Percentiles rank a stretch among this genome's conserved stretches.
phyloP scores from a whole-genome alignment of 35 echinoderm and acorn worm genomes.

The Chiridota heheva region DNA sequence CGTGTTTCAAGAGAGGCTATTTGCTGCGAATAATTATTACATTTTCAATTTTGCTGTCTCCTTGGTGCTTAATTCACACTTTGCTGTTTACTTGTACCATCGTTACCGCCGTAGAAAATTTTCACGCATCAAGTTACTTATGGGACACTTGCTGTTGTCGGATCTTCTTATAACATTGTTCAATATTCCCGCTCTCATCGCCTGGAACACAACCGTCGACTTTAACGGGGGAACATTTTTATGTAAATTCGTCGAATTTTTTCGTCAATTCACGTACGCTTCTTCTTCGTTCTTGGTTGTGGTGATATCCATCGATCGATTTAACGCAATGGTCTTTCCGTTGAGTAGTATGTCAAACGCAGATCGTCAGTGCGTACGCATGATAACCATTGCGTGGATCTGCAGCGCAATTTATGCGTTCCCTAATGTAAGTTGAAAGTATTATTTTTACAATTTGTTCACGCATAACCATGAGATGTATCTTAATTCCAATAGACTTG shows the following conservation, averaged over 20 bases:
- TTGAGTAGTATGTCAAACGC: slow-evolving; percentile 79
- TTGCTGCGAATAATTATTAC: too few species aligned
- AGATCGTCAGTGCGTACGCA: slow-evolving; percentile 75
- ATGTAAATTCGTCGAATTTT: slow-evolving; percentile 65
- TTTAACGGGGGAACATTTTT: slow-evolving; percentile 63
- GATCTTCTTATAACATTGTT: slow-evolving; percentile 73
- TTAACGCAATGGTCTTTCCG: slow-evolving; percentile 80
- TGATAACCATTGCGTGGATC: slow-evolving; percentile 76
- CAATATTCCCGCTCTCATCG: slow-evolving; percentile 58
- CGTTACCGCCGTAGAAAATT: too few species aligned
- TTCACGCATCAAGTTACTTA: slow-evolving; percentile 82
- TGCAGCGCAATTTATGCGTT: slow-evolving; percentile 49
- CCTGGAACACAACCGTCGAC: slow-evolving; percentile 35
- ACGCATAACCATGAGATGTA: too few species aligned
- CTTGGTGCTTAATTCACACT: too few species aligned
- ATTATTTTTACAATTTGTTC: too few species aligned
- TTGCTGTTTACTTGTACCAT: too few species aligned
- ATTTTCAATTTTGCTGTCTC: too few species aligned
- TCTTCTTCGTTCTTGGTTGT: slow-evolving; percentile 77
- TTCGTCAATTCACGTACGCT: slow-evolving; percentile 38
- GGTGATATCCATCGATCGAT: slow-evolving; percentile 89
- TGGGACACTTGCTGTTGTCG: slow-evolving; percentile 58
- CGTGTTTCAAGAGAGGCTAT: too few species aligned
- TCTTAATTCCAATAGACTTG: too few species aligned
- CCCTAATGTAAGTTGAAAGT: slow-evolving; percentile 84